Base-by-base conservation (phyloP, 2,888 invertebrate species). In the Azorinus chamasolen region DNA sequence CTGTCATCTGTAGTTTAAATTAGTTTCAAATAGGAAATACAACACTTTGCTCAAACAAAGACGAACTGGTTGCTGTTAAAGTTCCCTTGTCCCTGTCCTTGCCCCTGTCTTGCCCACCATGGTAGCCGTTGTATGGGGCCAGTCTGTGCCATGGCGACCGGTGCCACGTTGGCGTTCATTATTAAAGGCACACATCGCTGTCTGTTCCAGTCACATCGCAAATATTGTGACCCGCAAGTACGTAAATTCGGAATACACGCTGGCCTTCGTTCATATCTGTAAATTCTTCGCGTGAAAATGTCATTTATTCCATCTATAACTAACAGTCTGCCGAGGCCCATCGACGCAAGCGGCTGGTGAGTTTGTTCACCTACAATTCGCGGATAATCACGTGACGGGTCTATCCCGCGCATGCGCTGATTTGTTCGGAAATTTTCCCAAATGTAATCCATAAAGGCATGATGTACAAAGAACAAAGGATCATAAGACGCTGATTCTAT, bases 381-480 rank as follows among this genome's bases (percentile, higher is more conserved):
- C 22, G 88, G 88, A 63, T 85, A 88, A 59, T 88, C 87, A 53
- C 83, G 70, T 1, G 72, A 59, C 0, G 86, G 87, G 59, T 88
- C 80, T 6, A 86, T 83, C 3, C 85, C 84, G 54, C 74, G 65
- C 72, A 65, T 62, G 63, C 83, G 75, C 58, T 87, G 86, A 24
- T 81, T 85, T 10, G 81, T 68, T 61, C 88, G 64, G 71, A 89
- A 90, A 50, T 87, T 76, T 54, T 87, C 87, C 89, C 89, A 89
- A n/a, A 89, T 45, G 76, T 83, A 87, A 68, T 90, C 90, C 6
- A 88, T 83, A 59, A 84, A 89, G 0, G 88, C 85, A 59, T 89
- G 89, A 65, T 88, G 87, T 6, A 86, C 43, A 74, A 83, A 90
- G 68, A 89, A 90, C 22, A 87, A 50, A 0, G 89, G 88, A 61